Evolutionary conservation across 2,797 vertebrate genomes (phyloP).

Genomic region (Glyptemys insculpta): DNA sequence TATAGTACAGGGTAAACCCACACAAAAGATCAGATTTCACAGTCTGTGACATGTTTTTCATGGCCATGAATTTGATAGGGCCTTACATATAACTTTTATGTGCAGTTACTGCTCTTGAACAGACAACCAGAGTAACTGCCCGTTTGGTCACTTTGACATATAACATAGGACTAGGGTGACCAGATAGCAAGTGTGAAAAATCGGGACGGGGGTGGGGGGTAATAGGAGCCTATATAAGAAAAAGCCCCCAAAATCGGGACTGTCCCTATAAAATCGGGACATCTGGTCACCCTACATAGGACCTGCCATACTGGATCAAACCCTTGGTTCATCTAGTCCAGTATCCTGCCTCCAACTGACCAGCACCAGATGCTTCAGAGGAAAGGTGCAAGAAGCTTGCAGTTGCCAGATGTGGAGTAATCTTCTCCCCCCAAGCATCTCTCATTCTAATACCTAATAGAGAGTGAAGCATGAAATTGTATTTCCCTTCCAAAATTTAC

Average conservation of each 20-base stretch:
- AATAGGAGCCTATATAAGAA: no score
- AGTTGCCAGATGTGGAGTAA: neutral
- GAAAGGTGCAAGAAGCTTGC: neutral
- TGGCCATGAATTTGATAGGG: no score
- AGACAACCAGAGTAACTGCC: neutral
- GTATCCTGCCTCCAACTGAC: neutral
- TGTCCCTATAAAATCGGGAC: no score
- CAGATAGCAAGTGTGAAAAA: no score
- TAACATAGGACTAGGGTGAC: neutral
- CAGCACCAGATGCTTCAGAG: neutral
- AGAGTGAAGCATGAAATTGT: neutral
- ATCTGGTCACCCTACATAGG: neutral
- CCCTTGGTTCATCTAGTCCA: neutral
- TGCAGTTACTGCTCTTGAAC: neutral
- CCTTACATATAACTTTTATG: neutral
- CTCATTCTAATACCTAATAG: neutral
- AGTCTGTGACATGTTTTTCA: no score
- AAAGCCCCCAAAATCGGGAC: no score
- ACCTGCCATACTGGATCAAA: neutral
- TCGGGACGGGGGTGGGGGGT: no score
- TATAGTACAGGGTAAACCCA: no score
- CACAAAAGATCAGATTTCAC: no score
- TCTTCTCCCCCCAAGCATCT: neutral
- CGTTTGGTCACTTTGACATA: neutral
- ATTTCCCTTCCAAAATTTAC: neutral